Evolutionary conservation across 2,888 invertebrate genomes (phyloP), one percentile per base, ranked within the genome.

Genomic region (Andrena camellia): DNA sequence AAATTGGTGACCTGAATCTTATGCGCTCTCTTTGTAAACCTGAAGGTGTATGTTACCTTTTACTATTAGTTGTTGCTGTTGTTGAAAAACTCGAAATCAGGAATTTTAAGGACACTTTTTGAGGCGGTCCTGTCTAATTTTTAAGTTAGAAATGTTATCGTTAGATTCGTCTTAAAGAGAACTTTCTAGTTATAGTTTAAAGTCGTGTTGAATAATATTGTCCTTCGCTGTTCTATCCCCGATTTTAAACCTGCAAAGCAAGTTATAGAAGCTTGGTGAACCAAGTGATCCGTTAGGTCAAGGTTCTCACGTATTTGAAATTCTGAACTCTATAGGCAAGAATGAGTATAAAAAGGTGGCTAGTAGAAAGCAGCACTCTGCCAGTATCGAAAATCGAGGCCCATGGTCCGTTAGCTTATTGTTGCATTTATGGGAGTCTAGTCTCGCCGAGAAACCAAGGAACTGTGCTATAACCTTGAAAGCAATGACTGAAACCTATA

Each of bases 221-320:
- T 42, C 4, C 42, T 42, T 42, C 42, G 4, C 5, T 42, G 17
- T 73, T 62, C 48, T 35, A 52, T 63, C 42, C 68, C 6, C 62
- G 52, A 74, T 74, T 62, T 78, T 48, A 63, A 68, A 26, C 62
- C 48, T 54, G 54, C 62, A 0, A n/a, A 23, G 26, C 54, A 33
- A 64, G 64, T 71, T 64, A 57, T 33, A n/a, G 72, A 72, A 29
- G 26, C 42, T 74, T 52, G 35, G 64, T 67, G 60, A 66, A 67
- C 69, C 70, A 70, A 35, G 70, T 29, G 52, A 52, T 60, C 75
- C 79, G 75, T 70, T 79, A 80, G 52, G 60, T 67, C 42, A 33
- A 48, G 23, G 57, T 64, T 70, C 64, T 75, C 35, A 62, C 31
- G 48, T 48, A 62, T 67, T 62, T 67, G 33, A 71, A 67, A 72